Evolutionary conservation across 2,888 invertebrate species (phyloP).

Genomic region (Gasteruption jaculator): DNA sequence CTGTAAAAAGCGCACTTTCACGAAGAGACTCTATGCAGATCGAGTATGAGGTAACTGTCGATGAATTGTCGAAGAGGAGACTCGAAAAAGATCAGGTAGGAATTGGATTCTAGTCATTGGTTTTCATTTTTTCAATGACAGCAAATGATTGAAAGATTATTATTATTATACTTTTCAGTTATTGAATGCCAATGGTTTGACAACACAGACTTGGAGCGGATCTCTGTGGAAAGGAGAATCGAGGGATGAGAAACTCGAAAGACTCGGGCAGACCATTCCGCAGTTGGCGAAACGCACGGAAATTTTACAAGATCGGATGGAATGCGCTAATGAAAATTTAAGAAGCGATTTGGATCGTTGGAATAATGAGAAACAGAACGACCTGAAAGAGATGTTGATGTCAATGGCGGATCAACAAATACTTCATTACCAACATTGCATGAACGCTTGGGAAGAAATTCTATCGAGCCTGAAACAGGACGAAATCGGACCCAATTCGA

Average conservation of each 20-base stretch:
- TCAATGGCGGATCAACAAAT: constrained; percentile 65
- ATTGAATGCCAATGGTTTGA: constrained; percentile 31
- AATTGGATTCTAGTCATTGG: constrained; percentile 7
- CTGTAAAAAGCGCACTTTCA: constrained; percentile 62
- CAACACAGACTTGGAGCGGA: constrained; percentile 46
- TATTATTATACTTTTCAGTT: constrained; percentile 20
- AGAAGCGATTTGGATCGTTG: constrained; percentile 66
- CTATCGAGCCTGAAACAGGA: constrained; percentile 43
- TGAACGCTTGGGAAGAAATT: constrained; percentile 57
- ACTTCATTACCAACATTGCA: constrained; percentile 60
- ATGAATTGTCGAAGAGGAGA: constrained; percentile 61
- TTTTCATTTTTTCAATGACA: constrained; percentile 1
- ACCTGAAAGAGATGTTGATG: constrained; percentile 60
- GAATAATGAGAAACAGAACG: constrained; percentile 62
- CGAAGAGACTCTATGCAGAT: constrained; percentile 63
- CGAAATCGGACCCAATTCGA: constrained; percentile 34
- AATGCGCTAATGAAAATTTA: constrained; percentile 66
- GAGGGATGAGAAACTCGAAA: constrained; percentile 56
- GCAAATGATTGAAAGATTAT: constrained; percentile 5
- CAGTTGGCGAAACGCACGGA: constrained; percentile 55
- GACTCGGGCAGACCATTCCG: constrained; percentile 52
- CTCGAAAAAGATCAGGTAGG: constrained; percentile 62
- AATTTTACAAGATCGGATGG: constrained; percentile 60
- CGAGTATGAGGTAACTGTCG: constrained; percentile 61
- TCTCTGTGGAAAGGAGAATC: constrained; percentile 61